Conservation (phyloP, 2,113 vertebrate species). For the Gasterosteus aculeatus region DNA sequence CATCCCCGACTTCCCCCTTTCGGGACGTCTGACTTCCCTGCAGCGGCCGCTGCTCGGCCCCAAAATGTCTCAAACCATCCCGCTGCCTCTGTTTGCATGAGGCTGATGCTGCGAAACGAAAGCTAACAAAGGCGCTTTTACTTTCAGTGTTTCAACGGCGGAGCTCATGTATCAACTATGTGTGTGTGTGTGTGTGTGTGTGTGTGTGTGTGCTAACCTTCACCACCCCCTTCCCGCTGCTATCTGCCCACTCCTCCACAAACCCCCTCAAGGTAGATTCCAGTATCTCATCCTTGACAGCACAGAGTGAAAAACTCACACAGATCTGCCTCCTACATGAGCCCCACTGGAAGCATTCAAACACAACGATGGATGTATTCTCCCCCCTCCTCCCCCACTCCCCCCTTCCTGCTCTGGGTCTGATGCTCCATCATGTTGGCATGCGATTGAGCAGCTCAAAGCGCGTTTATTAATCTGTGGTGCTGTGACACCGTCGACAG, state of each 20-base stretch:
- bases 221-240: slow-evolving; percentile 36
- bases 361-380: slow-evolving; percentile 12
- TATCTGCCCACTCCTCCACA: slow-evolving; percentile 60
- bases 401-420: neutral
- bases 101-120: slow-evolving; percentile 53
- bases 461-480: neutral
- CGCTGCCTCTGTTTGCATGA: slow-evolving; percentile 19
- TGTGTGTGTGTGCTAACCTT: slow-evolving; percentile 41
- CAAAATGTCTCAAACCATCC: slow-evolving; percentile 11
- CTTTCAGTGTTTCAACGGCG: slow-evolving; percentile 34
- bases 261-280: slow-evolving; percentile 58
- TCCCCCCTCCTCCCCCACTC: neutral
- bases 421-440: slow-evolving; percentile 20
- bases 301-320: slow-evolving; percentile 25
- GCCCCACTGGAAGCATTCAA: slow-evolving; percentile 30
- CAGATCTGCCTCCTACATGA: slow-evolving; percentile 51
- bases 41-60: slow-evolving; percentile 14
- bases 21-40: slow-evolving; percentile 15
- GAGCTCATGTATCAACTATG: slow-evolving; percentile 9
- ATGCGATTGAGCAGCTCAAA: neutral
- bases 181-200: slow-evolving; percentile 28
- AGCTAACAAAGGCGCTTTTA: slow-evolving; percentile 16
- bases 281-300: slow-evolving; percentile 48
- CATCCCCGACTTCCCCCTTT: slow-evolving; percentile 31
- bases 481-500: slow-evolving; percentile 70